Conservation (phyloP, 2,797 vertebrate genomes). For the Protonibea diacanthus region DNA sequence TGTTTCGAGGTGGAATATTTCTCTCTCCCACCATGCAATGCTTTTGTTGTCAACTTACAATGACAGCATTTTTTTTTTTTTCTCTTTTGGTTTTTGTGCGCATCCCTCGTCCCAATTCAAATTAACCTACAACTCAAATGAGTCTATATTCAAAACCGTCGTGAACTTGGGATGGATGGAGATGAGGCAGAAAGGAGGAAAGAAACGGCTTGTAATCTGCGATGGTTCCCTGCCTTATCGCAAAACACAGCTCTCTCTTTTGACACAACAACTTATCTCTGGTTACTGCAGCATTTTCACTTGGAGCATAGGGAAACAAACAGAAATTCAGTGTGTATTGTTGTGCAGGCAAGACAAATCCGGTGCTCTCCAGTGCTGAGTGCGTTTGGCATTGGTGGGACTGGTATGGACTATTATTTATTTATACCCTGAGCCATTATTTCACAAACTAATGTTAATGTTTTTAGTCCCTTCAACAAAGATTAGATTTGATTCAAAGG, state of each 20-base stretch:
- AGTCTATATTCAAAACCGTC: constrained; percentile 47
- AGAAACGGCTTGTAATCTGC: constrained; percentile 36
- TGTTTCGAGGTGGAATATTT: constrained; percentile 70
- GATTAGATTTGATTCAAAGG: background rate
- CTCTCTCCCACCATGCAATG: constrained; percentile 42
- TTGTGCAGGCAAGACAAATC: constrained; percentile 27
- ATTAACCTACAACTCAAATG: constrained; percentile 63
- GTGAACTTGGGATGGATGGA: constrained; percentile 42
- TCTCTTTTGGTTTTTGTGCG: constrained; percentile 23
- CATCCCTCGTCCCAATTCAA: constrained; percentile 52
- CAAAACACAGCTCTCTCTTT: constrained; percentile 69
- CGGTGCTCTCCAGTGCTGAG: constrained; percentile 16
- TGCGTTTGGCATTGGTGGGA: constrained; percentile 12
- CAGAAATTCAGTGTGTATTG: constrained; percentile 3
- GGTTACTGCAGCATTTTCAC: constrained; percentile 53
- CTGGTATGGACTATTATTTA: constrained; percentile 15
- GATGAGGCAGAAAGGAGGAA: constrained; percentile 32
- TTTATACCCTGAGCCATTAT: background rate
- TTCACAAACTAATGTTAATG: background rate
- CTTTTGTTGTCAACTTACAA: constrained; percentile 61
- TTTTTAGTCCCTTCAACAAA: background rate
- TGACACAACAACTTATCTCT: constrained; percentile 60
- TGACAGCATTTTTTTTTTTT: constrained; percentile 51
- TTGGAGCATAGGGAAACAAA: constrained; percentile 40
- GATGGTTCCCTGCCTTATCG: constrained; percentile 72